Base-by-base conservation (phyloP, 2,888 invertebrate genomes). In the Didymodactylos carnosus region DNA sequence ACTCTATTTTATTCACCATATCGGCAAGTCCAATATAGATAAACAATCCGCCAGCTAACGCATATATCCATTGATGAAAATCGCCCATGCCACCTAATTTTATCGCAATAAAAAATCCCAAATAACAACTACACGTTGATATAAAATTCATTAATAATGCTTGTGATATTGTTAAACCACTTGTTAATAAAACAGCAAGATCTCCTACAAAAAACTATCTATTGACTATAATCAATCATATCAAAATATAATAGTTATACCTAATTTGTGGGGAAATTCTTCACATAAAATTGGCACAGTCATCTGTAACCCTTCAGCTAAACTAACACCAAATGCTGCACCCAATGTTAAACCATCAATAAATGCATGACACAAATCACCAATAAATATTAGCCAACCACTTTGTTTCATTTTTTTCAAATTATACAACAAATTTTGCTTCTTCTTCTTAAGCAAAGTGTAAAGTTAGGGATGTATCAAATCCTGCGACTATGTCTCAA, bases 371-470 rank as follows among this genome's bases (percentile, higher is more conserved):
- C 88, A 80, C 2, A 86, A 86, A 79, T 88, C 87, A 2, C 87
- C 87, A 77, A 87, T 84, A 53, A 88, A 84, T 72, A 87, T 85
- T 87, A 88, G 87, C 87, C 87, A 87, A 7, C 87, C 87, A 27
- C 87, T 86, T 41, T 70, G 74, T 35, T 71, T 71, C 27, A 74
- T 53, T 69, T 40, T 40, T 41, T 73, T 39, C 10, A 29, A 46
- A 35, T 69, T 46, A 39, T 69, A 69, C 19, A n/a, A 16, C 10
- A 53, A 53, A 53, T 29, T 53, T 53, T 27, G 14, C 1, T 27
- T 53, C 16, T 53, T 53, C 35, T 53, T 27, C 14, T 53, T n/a
- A 49, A 23, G 46, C n/a, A n/a, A n/a, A n/a, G n/a, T n/a, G n/a
- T n/a, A n/a, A n/a, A n/a, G n/a, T n/a, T n/a, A n/a, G n/a, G n/a